Conservation (phyloP, 1,140 invertebrate genomes). For the Heliconius hermathena region DNA sequence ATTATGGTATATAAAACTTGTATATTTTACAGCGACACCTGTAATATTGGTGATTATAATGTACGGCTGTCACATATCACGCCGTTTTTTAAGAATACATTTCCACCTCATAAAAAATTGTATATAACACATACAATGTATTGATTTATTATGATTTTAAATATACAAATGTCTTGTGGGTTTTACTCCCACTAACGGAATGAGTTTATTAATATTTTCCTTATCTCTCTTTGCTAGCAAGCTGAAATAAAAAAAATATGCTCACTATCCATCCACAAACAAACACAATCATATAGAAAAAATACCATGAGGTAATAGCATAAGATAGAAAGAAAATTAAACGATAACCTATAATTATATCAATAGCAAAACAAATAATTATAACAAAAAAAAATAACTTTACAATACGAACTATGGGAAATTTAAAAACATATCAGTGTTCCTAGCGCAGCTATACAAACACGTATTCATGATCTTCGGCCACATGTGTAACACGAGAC, state of each 20-base stretch:
- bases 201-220: too few relatives aligned
- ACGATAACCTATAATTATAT: neutral
- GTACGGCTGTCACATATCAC: neutral
- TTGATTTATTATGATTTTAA: too few relatives aligned
- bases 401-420: slow-evolving; percentile 7
- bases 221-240: too few relatives aligned
- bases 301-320: too few relatives aligned
- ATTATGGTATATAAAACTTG: slow-evolving; percentile 27
- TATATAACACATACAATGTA: too few relatives aligned
- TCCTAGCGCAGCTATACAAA: slow-evolving; percentile 41
- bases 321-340: neutral
- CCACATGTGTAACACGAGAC: slow-evolving; percentile 68
- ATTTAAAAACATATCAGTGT: slow-evolving; percentile 1
- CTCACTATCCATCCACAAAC: too few relatives aligned
- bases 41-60: slow-evolving; percentile 1
- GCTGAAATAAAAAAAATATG: too few relatives aligned
- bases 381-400: neutral
- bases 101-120: neutral
- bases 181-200: too few relatives aligned
- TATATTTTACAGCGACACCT: slow-evolving; percentile 11
- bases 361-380: neutral
- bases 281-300: too few relatives aligned
- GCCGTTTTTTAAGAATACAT: neutral
- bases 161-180: too few relatives aligned
- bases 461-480: slow-evolving; percentile 71